These are phyloP conservation scores for Zeuzera pyrina DNA, from an alignment of 2,888 invertebrate species.

Conservation along the genomic window DNA sequence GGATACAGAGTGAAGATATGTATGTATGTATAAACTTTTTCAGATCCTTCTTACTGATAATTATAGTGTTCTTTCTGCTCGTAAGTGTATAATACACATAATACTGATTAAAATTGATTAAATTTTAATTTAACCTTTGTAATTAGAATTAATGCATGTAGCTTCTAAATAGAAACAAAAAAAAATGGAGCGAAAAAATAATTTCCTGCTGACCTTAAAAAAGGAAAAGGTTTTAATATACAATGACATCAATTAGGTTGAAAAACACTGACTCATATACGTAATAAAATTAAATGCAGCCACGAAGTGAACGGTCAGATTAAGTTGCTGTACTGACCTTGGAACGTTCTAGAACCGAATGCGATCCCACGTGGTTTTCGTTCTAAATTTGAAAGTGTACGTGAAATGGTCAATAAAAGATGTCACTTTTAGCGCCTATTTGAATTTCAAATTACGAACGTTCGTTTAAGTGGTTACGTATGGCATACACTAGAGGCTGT, in stretches of 20 bases:
- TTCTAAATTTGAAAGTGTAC: constrained; percentile 14
- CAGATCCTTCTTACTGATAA: too few species aligned
- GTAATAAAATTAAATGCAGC: constrained; percentile 3
- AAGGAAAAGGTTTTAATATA: constrained; percentile 10
- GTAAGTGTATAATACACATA: too few species aligned
- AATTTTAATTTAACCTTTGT: too few species aligned
- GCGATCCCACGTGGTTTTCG: constrained; percentile 11
- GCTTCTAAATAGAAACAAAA: constrained; percentile 1
- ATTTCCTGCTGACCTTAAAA: constrained; percentile 23
- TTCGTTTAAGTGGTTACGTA: too few species aligned
- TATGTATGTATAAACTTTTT: too few species aligned
- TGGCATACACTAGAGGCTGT: too few species aligned
- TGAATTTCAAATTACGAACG: too few species aligned
- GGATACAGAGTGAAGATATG: too few species aligned
- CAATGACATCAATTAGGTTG: constrained; percentile 5
- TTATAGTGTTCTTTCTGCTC: too few species aligned
- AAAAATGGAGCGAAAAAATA: constrained; percentile 11
- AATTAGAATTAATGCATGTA: too few species aligned
- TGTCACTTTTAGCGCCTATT: too few species aligned
- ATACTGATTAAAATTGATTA: too few species aligned
- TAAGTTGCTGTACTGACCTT: constrained; percentile 10
- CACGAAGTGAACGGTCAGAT: constrained; percentile 10
- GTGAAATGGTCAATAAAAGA: not conserved
- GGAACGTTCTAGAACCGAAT: constrained; percentile 17
- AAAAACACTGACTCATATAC: constrained; percentile 8